Conservation (phyloP, 2,113 vertebrate genomes). For the Eulemur rufifrons region DNA sequence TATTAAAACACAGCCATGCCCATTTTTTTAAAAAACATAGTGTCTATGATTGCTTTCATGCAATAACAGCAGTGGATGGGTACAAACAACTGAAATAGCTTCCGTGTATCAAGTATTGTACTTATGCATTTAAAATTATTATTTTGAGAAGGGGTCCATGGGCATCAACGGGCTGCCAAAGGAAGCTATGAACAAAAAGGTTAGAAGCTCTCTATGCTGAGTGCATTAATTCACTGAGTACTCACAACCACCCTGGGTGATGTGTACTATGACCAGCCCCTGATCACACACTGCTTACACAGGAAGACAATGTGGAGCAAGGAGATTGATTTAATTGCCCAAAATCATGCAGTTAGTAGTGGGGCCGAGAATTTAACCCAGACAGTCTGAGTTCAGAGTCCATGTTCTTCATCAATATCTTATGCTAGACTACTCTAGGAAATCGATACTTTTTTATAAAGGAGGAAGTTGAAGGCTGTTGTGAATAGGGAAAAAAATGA, state of each 20-base stretch:
- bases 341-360: neutral
- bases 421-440: neutral
- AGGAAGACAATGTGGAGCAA: neutral
- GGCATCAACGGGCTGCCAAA: neutral
- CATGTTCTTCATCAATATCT: neutral
- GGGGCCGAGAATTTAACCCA: conserved; percentile 6
- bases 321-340: neutral
- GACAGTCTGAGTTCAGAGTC: neutral
- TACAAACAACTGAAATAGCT: neutral
- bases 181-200: neutral
- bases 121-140: neutral
- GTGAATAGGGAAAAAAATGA: neutral
- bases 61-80: neutral
- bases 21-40: neutral
- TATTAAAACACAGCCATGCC: neutral
- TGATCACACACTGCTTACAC: neutral
- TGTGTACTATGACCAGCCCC: neutral
- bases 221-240: neutral
- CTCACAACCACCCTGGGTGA: neutral
- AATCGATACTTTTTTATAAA: conserved; percentile 6
- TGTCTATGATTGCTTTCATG: neutral
- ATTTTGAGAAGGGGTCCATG: neutral
- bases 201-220: neutral
- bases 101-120: neutral
- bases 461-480: neutral